Base-by-base conservation (phyloP, 2,888 invertebrate genomes). In the Synanthedon tipuliformis region DNA sequence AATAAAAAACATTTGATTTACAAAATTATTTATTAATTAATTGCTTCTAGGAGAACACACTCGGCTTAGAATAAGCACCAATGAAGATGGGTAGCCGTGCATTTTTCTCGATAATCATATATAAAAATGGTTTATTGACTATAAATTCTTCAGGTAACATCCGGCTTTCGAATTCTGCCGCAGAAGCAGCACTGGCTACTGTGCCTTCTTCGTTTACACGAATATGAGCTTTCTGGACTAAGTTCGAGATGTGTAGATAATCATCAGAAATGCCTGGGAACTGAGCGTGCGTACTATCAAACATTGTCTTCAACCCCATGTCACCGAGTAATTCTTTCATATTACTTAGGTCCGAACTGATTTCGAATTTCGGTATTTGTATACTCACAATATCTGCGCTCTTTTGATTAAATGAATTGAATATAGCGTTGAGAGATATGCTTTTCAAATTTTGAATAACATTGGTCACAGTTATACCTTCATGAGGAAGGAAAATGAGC, bases 401-500 rank as follows among this genome's bases (percentile, higher is more conserved):
- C 2, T 78, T 68, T 15, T 67, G 66, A 0, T 68, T 63, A 40
- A 90, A 77, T 5, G 75, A 65, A 3, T 73, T 64, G 41, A 90
- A 78, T 40, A 92, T 75, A 0, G 82, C 75, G 0, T 70, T 68
- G 59, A 89, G 67, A 54, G 88, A 87, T 12, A 88, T 64, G 0
- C 58, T 64, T 11, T 78, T 75, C n/a, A 93, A 64, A 12, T 78
- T 78, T 0, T 86, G 74, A 1, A 91, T 68, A 1, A 92, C 82
- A 3, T 71, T 72, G 3, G 69, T 64, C 3, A 89, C 54, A 1
- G 77, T 65, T 13, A 79, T 75, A 23, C 82, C 83, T 40, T 73
- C 68, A 52, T 81, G 69, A 0, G 93, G 93, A 34, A 93, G 64
- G 55, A 92, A 75, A 3, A 92, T 62, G 5, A 92, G 71, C 92